phyloP scores from a whole-genome alignment of 2,888 invertebrate species.

The Polymixis flavicincta region DNA sequence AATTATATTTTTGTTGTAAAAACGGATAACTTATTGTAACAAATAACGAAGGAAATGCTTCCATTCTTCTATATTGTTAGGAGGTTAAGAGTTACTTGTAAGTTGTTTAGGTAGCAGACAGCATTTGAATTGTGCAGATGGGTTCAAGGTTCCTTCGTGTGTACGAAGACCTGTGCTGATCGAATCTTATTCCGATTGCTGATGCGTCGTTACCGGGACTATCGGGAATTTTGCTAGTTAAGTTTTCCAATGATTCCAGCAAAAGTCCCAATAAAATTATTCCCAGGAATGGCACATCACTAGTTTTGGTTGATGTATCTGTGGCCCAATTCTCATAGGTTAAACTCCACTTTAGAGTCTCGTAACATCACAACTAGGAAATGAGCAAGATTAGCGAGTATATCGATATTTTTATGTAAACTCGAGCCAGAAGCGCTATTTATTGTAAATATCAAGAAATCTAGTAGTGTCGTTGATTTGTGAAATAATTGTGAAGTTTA shows the following conservation, averaged over 20 bases:
- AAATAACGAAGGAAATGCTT: conserved; percentile 60
- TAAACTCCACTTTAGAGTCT: conserved; percentile 28
- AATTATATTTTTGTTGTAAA: conserved; percentile 60
- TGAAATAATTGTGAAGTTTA: conserved; percentile 31
- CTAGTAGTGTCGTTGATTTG: conserved; percentile 60
- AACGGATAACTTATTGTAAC: conserved; percentile 53
- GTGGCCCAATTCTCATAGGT: conserved; percentile 39
- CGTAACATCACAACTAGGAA: conserved; percentile 33
- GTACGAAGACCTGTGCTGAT: conserved; percentile 24
- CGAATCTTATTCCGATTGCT: conserved; percentile 14
- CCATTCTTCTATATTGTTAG: conserved; percentile 56
- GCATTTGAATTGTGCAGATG: conserved; percentile 43
- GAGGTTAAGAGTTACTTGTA: conserved; percentile 45
- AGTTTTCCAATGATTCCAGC: not conserved
- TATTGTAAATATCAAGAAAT: conserved; percentile 51
- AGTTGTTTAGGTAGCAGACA: conserved; percentile 39
- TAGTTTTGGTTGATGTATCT: conserved; percentile 8
- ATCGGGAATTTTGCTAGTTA: not conserved
- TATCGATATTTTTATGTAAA: conserved; percentile 49
- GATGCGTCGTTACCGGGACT: not conserved
- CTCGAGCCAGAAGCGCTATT: conserved; percentile 69
- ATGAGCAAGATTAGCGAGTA: conserved; percentile 31
- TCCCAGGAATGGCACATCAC: not conserved
- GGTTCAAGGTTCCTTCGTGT: conserved; percentile 32
- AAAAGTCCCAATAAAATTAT: not conserved